Evolutionary conservation across 2,888 invertebrate genomes (phyloP).

Genomic region (Caenorhabditis doughertyi): DNA sequence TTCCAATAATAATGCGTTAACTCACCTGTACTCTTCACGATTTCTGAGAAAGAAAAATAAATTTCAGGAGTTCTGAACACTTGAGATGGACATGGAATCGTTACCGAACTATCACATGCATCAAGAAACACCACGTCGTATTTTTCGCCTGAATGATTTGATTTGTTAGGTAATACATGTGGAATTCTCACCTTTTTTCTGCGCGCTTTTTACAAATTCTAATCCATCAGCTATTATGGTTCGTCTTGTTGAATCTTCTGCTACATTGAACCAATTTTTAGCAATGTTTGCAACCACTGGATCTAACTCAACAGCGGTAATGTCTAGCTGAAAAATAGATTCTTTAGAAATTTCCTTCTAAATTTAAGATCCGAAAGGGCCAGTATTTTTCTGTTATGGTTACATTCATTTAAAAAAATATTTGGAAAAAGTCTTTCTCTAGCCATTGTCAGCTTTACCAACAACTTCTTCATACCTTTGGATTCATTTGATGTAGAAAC

Average conservation of each 20-base stretch:
- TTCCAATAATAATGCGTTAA: background rate
- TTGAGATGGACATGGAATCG: constrained; percentile 75
- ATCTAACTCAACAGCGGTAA: constrained; percentile 78
- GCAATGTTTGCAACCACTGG: constrained; percentile 73
- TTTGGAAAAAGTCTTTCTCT: too few relatives aligned
- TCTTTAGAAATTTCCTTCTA: constrained; percentile 2
- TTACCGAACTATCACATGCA: constrained; percentile 74
- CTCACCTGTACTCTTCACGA: constrained; percentile 56
- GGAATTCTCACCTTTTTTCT: constrained; percentile 51
- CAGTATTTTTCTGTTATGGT: too few relatives aligned
- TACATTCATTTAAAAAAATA: too few relatives aligned
- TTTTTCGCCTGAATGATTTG: constrained; percentile 56
- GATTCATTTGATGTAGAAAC: constrained; percentile 73
- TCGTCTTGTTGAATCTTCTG: constrained; percentile 65
- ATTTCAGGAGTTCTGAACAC: constrained; percentile 63
- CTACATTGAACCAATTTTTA: constrained; percentile 77
- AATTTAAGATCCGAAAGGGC: too few relatives aligned
- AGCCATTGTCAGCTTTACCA: too few relatives aligned
- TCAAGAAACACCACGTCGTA: constrained; percentile 77
- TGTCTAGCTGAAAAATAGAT: constrained; percentile 71
- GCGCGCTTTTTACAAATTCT: constrained; percentile 68
- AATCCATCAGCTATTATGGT: constrained; percentile 75
- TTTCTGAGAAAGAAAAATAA: constrained; percentile 54
- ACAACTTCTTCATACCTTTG: too few relatives aligned
- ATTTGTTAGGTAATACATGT: background rate